phyloP scores from a whole-genome alignment of 2,888 invertebrate species.

The Hydrotaea cyrtoneurina region DNA sequence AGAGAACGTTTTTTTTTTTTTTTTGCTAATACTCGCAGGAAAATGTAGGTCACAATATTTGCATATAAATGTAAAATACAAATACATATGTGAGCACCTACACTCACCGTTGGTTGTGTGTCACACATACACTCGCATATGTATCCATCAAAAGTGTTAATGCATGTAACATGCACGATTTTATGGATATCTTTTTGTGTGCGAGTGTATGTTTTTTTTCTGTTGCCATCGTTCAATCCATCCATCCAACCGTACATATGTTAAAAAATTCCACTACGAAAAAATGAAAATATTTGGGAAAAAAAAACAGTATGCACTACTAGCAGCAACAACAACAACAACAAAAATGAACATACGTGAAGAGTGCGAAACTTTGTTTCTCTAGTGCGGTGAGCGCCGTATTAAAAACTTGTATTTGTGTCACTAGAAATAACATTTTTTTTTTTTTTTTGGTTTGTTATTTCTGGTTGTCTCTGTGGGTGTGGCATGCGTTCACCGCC shows the following conservation, averaged over 20 bases:
- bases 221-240: not conserved
- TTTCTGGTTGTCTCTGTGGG: not conserved
- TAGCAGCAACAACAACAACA: not conserved
- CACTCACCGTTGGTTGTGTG: not conserved
- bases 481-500: not conserved
- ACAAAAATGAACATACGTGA: not conserved
- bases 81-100: not conserved
- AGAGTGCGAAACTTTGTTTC: constrained; percentile 10
- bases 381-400: not conserved
- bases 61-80: constrained; percentile 22
- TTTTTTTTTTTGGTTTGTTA: not conserved
- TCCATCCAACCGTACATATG: constrained; percentile 16
- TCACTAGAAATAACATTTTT: constrained; percentile 5
- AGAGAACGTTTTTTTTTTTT: too few relatives aligned
- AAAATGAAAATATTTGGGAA: too few relatives aligned
- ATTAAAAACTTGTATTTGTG: constrained; percentile 12
- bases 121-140: constrained; percentile 3
- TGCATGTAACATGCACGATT: constrained; percentile 20
- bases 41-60: constrained; percentile 19
- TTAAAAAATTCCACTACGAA: not conserved
- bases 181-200: not conserved
- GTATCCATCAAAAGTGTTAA: constrained; percentile 12
- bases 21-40: not conserved
- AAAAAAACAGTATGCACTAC: not conserved
- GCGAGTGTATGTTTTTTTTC: too few relatives aligned